Percentiles rank a stretch among this genome's conserved stretches.
Conservation (phyloP, 2,113 vertebrate genomes). For the Oryzias curvinotus region DNA sequence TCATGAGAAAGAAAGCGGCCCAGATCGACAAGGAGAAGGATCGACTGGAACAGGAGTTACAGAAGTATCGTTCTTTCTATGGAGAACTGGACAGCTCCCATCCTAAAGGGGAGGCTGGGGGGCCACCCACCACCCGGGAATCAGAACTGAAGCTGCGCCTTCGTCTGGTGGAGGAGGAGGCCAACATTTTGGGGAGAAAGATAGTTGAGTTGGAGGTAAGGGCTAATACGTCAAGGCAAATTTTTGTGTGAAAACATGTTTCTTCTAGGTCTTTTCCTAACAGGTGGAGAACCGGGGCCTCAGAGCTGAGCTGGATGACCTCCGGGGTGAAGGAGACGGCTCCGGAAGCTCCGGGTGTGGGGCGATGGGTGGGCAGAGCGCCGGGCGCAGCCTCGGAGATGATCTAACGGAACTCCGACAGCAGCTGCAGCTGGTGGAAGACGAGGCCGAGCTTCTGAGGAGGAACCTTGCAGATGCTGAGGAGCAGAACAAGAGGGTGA, state of each 20-base stretch:
- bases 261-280: not conserved
- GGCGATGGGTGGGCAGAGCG: slow-evolving; percentile 73
- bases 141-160: slow-evolving; percentile 93
- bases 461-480: slow-evolving; percentile 91
- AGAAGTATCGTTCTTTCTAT: slow-evolving; percentile 95
- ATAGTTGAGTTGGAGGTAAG: slow-evolving; percentile 91
- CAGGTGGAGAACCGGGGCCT: slow-evolving; percentile 91
- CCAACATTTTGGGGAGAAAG: slow-evolving; percentile 95
- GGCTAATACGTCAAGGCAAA: no score
- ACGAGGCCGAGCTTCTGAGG: slow-evolving; percentile 92
- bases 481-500: slow-evolving; percentile 93
- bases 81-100: slow-evolving; percentile 94
- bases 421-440: slow-evolving; percentile 95
- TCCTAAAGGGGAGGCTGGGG: slow-evolving; percentile 93
- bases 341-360: slow-evolving; percentile 71
- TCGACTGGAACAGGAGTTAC: slow-evolving; percentile 89
- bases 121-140: slow-evolving; percentile 93
- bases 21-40: slow-evolving; percentile 98
- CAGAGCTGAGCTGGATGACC: slow-evolving; percentile 92
- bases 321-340: slow-evolving; percentile 87
- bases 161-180: slow-evolving; percentile 95
- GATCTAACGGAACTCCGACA: slow-evolving; percentile 92
- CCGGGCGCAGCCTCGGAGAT: slow-evolving; percentile 84
- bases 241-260: not conserved
- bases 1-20: slow-evolving; percentile 97